Conservation (phyloP, 2,113 vertebrate genomes). For the Cheirogaleus medius region DNA sequence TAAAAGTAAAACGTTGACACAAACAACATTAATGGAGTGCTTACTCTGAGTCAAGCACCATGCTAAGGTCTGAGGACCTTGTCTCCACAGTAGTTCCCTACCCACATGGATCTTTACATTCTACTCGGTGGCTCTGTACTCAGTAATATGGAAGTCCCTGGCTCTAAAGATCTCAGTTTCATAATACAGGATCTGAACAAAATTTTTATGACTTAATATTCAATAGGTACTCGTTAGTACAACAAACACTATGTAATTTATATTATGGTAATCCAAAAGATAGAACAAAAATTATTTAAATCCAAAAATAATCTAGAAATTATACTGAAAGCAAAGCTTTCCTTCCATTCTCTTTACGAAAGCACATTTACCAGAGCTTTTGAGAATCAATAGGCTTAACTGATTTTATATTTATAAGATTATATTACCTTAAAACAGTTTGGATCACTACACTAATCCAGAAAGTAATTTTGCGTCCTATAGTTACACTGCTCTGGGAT, state of each 20-base stretch:
- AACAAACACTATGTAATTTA: not conserved
- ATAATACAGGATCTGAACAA: not conserved
- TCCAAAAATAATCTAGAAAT: constrained; percentile 9
- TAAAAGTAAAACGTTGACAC: not conserved
- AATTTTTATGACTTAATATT: not conserved
- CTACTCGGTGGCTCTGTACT: not conserved
- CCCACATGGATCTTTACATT: not conserved
- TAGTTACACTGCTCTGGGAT: not conserved
- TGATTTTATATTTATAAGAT: constrained; percentile 43
- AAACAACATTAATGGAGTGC: not conserved
- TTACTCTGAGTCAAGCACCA: not conserved
- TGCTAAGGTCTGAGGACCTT: not conserved
- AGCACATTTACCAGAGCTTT: not conserved
- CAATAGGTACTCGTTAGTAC: not conserved
- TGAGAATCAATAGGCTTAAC: constrained; percentile 11
- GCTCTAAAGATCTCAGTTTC: not conserved
- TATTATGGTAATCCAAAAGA: not conserved
- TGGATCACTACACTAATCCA: not conserved
- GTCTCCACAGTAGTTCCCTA: not conserved
- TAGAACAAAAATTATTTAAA: constrained; percentile 16
- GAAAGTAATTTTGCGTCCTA: constrained; percentile 35
- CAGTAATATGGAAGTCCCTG: not conserved
- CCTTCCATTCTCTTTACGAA: not conserved
- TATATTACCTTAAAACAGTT: constrained; percentile 32
- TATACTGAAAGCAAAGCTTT: not conserved